These are phyloP conservation scores for Gastrophysa polygoni DNA, from an alignment of 2,888 invertebrate species.

Conservation along the genomic window DNA sequence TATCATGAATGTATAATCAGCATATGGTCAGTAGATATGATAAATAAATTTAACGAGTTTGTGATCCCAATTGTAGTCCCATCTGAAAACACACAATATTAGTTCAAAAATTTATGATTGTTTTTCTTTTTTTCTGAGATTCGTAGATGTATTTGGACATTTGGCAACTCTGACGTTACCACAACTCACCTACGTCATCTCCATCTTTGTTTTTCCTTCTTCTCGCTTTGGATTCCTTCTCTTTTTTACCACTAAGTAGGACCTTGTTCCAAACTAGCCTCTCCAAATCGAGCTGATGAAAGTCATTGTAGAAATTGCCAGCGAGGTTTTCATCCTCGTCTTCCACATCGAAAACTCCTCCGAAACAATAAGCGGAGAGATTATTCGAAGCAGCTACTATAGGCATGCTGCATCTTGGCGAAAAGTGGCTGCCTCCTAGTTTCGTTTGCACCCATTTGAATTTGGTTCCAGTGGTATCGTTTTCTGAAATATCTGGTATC, in stretches of 20 bases:
- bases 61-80: too few species aligned
- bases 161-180: too few species aligned
- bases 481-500: conserved; percentile 59
- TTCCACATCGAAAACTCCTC: conserved; percentile 85
- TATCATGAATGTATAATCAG: too few species aligned
- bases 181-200: conserved; percentile 40
- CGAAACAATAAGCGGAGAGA: conserved; percentile 76
- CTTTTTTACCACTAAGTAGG: conserved; percentile 59
- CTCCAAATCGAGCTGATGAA: conserved; percentile 77
- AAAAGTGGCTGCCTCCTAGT: conserved; percentile 67
- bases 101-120: too few species aligned
- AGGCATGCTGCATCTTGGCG: conserved; percentile 74
- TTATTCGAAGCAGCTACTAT: conserved; percentile 67
- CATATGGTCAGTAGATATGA: too few species aligned
- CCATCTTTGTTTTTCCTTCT: conserved; percentile 57
- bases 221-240: conserved; percentile 51
- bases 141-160: too few species aligned
- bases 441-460: conserved; percentile 77
- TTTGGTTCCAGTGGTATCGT: conserved; percentile 64
- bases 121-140: too few species aligned
- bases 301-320: conserved; percentile 82
- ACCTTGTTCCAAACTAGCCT: conserved; percentile 76
- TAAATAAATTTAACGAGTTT: too few species aligned
- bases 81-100: too few species aligned
- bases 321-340: conserved; percentile 75